Evolutionary conservation across 2,113 vertebrate species (phyloP).

Genomic region (Clarias macrocephalus): DNA sequence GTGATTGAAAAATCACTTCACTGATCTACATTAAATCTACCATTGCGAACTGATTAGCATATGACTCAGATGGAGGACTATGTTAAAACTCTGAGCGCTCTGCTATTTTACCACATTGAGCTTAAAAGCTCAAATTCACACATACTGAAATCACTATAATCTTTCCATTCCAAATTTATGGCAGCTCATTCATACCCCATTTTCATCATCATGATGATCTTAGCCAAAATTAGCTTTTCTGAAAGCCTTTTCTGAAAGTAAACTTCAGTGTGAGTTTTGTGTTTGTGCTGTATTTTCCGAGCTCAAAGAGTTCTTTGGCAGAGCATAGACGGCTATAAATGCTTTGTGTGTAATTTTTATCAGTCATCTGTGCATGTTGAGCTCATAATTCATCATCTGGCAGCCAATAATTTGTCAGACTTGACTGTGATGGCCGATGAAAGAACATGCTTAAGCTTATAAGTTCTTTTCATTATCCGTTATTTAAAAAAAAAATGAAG

Average conservation of each 20-base stretch:
- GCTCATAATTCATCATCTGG: neutral
- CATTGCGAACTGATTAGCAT: neutral
- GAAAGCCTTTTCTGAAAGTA: neutral
- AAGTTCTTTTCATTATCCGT: neutral
- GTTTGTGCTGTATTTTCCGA: neutral
- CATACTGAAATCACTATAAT: neutral
- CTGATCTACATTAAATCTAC: neutral
- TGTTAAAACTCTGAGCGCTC: neutral
- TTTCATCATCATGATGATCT: neutral
- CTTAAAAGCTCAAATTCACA: neutral
- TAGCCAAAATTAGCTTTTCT: neutral
- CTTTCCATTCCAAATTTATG: neutral
- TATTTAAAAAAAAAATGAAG: slow-evolving; percentile 6
- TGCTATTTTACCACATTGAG: neutral
- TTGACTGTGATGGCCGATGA: neutral
- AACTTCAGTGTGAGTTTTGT: neutral
- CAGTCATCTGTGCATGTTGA: slow-evolving; percentile 18
- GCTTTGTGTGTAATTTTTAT: neutral
- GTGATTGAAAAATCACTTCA: neutral
- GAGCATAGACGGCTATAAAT: neutral
- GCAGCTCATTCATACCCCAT: neutral
- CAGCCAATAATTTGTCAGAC: neutral
- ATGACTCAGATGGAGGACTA: neutral
- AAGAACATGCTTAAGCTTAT: neutral
- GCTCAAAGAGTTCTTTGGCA: neutral